Base-by-base conservation (phyloP, 1,140 invertebrate species). In the Drosophila nigrodunni region DNA sequence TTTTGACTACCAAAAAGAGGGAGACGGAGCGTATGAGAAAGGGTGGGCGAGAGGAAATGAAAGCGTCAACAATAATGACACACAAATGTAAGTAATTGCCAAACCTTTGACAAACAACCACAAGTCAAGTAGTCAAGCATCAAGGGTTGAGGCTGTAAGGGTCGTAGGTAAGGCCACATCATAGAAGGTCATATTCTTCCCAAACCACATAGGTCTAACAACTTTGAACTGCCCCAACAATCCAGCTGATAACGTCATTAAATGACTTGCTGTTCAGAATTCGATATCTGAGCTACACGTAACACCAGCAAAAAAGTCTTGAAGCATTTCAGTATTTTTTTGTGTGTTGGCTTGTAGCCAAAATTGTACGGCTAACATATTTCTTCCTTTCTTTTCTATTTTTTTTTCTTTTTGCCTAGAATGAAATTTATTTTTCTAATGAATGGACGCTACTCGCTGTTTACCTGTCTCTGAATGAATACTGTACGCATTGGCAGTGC, bases 351-450 rank as follows among this genome's bases (percentile, higher is more conserved):
- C 83, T 66, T 41, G 39, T 44, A 54, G 77, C 82, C 82, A 87
- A 68, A 76, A 73, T 59, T 70, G 60, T 61, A 52, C 73, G 37
- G 59, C 7, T 50, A 76, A 77, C 44, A 15, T 66, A 59, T 58
- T 72, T 39, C 8, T 58, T 30, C 41, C 13, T 3, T 35, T 43
- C 46, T 67, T 65, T 39, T 39, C 3, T 44, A 50, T 64, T 35
- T 18, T 25, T 3, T 55, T 34, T 50, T 54, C 30, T 72, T 30
- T 21, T 34, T 46, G 39, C 41, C 58, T 55, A 61, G 41, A 39
- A 41, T 41, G 49, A 66, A 82, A 82, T 82, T 77, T 87, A 88
- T 82, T 80, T 88, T 83, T 88, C 80, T 80, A 88, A 87, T 80
- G 83, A 87, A 87, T 87, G 80, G 82, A 80, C 50, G 62, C 25